Conservation (phyloP, 1,140 invertebrate genomes). For the Drosophila seguyi region DNA sequence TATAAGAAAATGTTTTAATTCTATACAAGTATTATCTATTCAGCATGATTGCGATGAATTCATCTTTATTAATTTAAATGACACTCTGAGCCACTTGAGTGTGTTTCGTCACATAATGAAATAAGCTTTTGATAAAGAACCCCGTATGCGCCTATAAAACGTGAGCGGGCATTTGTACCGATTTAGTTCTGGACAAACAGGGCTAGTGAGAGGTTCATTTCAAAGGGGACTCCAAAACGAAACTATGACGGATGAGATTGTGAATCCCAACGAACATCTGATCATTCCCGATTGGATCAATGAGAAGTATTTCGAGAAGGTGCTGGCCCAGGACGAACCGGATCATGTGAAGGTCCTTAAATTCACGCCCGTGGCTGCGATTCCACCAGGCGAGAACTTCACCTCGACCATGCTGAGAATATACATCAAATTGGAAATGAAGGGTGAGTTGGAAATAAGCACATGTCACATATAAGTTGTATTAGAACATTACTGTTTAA, state of each 20-base stretch:
- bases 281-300: constrained; percentile 85
- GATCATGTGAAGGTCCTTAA: constrained; percentile 68
- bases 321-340: constrained; percentile 83
- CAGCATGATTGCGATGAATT: neutral
- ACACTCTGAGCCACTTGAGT: neutral
- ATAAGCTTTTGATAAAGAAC: constrained; percentile 12
- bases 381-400: constrained; percentile 72
- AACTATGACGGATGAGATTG: constrained; percentile 48
- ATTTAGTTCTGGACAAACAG: constrained; percentile 7
- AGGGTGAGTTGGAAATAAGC: constrained; percentile 27
- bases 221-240: too few species aligned
- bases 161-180: neutral
- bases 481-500: neutral
- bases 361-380: constrained; percentile 68
- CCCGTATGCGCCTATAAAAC: constrained; percentile 6
- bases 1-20: neutral
- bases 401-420: constrained; percentile 71
- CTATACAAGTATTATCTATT: neutral
- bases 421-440: constrained; percentile 69
- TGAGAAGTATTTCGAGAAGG: constrained; percentile 81
- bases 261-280: constrained; percentile 71
- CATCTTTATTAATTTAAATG: neutral
- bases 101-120: neutral
- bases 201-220: constrained; percentile 3
- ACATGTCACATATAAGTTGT: neutral